Evolutionary conservation across 2,797 vertebrate species (phyloP), one percentile per base, ranked within the genome.

Genomic region (Pipistrellus pygmaeus): DNA sequence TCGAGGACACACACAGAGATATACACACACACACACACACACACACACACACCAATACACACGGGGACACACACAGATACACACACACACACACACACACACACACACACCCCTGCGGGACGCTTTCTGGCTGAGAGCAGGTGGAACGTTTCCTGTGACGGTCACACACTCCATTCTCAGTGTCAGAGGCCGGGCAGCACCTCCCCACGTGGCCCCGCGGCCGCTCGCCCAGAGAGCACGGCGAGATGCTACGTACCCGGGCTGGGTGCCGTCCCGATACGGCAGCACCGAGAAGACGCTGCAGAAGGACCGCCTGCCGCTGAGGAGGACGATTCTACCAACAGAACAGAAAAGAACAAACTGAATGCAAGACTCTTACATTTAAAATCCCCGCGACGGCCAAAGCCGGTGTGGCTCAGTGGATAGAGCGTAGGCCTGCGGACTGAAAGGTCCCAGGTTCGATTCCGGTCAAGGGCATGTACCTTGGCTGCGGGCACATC

Each of bases 271-370:
- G 99, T 99, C 99, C 98, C 99, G 99, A 98, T 99, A 99, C 92
- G 99, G 99, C 99, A 99, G 99, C 98, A 99, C 99, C 98, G 99
- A 99, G 99, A 99, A 99, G 98, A 99, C 99, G 99, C 99, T 99
- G 99, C 99, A 99, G 99, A 99, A 99, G 98, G 99, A 99, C 99
- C 99, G 99, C 99, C 99, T 99, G 99, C 99, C 99, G 99, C 99
- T 99, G 99, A 99, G 99, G 98, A 99, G 99, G 99, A 99, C 99
- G 99, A 99, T 99, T 99, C 99, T 99, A 99, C 97, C 98, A 99
- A 98, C 78, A 97, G 98, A 98, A 98, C 96, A 87, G 97, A 97
- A 98, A 98, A 80, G 32, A 86, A 92, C 51, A 95, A 93, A 85
- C 62, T 44, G 44, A 44, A 11, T 11, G 44, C 44, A 44, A 41